Percentiles rank a stretch among this genome's conserved stretches.
Conservation (phyloP, 2,888 invertebrate species). For the Dicycla oo region DNA sequence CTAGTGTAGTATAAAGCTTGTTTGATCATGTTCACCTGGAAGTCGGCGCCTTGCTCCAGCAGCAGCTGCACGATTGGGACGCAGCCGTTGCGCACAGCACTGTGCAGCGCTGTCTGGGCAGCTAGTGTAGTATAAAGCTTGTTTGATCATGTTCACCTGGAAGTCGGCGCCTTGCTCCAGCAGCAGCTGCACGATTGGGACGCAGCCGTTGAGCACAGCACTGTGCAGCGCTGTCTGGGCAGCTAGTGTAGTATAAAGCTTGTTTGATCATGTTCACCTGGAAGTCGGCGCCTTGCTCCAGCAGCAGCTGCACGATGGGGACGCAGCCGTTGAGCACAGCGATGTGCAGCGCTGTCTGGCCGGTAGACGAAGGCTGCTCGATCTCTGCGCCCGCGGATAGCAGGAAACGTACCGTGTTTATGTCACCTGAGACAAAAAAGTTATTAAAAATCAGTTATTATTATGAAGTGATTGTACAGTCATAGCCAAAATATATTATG, state of each 20-base stretch:
- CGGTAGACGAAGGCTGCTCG: constrained; percentile 79
- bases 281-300: constrained; percentile 87
- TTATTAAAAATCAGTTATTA: no score
- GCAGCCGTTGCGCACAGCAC: no score
- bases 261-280: constrained; percentile 64
- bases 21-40: no score
- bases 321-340: constrained; percentile 80
- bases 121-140: no score
- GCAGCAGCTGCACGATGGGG: constrained; percentile 79
- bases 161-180: constrained; percentile 87
- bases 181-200: constrained; percentile 80
- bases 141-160: no score
- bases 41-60: no score
- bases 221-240: constrained; percentile 88
- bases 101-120: no score
- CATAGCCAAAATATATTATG: not conserved
- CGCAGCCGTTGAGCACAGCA: constrained; percentile 79
- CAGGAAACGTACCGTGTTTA: constrained; percentile 83
- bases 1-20: no score
- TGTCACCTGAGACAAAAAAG: constrained; percentile 73
- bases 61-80: no score
- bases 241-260: not conserved
- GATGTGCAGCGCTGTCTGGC: constrained; percentile 87
- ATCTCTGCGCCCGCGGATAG: constrained; percentile 86
- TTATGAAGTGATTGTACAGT: not conserved